Base-by-base conservation (phyloP, 2,113 vertebrate species). In the Camelus bactrianus region DNA sequence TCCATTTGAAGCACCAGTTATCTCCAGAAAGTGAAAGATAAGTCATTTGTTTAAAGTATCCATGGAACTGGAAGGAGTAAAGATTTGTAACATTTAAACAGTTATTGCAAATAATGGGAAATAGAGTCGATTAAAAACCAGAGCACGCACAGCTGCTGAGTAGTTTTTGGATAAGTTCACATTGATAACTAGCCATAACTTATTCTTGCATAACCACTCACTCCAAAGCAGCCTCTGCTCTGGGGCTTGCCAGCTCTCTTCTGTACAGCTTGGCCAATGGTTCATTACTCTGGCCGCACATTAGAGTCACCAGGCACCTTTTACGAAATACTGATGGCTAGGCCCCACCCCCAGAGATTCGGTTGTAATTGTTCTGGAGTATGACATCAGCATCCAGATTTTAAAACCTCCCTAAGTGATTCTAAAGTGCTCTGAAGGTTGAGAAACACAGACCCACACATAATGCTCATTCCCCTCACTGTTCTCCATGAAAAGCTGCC, bases 51-150 rank as follows among this genome's bases (percentile, higher is more conserved):
- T 81, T 46, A 70, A n/a, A 46, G 17, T 86, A 75, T 65, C 62
- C 65, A 60, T 67, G 15, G 73, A 90, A 60, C 15, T 82, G 16
- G 42, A 26, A 67, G 14, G 54, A 82, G 19, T 35, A 17, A 20
- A 80, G n/a, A 0, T 42, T 84, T 93, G 62, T 58, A 90, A 93
- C 80, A 60, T 90, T 69, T 69, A 81, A 90, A 89, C 48, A 84
- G 8, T 56, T 92, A n/a, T 67, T 38, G 16, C 20, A n/a, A 88
- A 72, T 64, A 92, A 76, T 16, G 16, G 14, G 42, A 94, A 91
- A 81, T 64, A 28, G 52, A 50, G 13, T 77, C 56, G 32, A 85
- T 62, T 54, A 54, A 32, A 75, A n/a, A 65, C 52, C 42, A 82
- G 60, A 67, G 16, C 22, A 50, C 10, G 17, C 6, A 2, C 14